Evolutionary conservation across 2,888 invertebrate genomes (phyloP), one percentile per base, ranked within the genome.

Genomic region (Drosophila pseudotalamancana): DNA sequence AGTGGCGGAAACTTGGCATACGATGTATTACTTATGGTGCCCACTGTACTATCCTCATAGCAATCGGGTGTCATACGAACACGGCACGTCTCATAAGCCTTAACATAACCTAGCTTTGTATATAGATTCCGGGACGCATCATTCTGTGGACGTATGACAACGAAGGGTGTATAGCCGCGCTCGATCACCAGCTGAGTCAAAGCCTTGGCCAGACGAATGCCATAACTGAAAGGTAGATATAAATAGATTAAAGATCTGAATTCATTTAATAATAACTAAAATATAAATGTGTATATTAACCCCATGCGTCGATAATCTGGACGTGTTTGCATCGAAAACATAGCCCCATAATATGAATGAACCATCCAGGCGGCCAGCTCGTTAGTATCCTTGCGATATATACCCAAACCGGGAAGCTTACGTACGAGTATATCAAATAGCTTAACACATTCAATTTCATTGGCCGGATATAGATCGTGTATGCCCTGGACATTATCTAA

Each of bases 281-380:
- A n/a, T n/a, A n/a, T n/a, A n/a, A n/a, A n/a, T n/a, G n/a, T n/a
- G n/a, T 6, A 4, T 23, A 74, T 84, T 84, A 35, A 92, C 89
- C 95, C 95, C 92, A 95, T 95, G 81, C 94, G 93, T 69, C 95
- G 93, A 91, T 94, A 94, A 90, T 95, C 95, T 46, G 95, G 95
- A 87, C 94, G 94, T 57, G 97, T 97, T 92, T 97, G 96, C 97
- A 97, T 97, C 48, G 96, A 96, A 92, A 97, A 97, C 97, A 97
- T 97, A 67, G 97, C 97, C 19, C 97, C 97, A 91, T 97, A 97
- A 92, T 97, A 97, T 16, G 96, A 96, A 91, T 97, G 97, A 43
- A 97, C 95, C 97, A 97, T 97, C 97, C 97, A 97, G 21, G 97
- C 97, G 29, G 96, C 96, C 71, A 97, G 92, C 83, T 95, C 94